These are phyloP conservation scores for Halictus rubicundus DNA, from an alignment of 1,140 invertebrate genomes.

Conservation along the genomic window DNA sequence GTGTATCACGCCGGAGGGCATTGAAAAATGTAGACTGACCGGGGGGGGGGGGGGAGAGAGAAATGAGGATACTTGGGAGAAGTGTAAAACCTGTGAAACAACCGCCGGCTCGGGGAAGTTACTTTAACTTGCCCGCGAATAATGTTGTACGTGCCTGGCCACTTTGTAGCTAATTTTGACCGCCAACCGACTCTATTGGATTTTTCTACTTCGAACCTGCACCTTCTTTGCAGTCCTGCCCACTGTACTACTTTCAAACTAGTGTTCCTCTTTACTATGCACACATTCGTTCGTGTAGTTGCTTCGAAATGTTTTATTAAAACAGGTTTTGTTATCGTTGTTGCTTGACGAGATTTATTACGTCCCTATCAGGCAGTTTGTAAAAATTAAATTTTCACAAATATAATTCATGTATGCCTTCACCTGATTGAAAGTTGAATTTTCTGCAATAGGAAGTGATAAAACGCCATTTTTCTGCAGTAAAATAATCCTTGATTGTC, in stretches of 20 bases:
- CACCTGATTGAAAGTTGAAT: too few relatives aligned
- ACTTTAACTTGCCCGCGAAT: neutral
- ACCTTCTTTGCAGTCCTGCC: neutral
- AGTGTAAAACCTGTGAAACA: neutral
- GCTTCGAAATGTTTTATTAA: too few relatives aligned
- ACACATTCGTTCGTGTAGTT: neutral
- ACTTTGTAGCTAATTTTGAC: neutral
- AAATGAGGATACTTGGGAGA: conserved; percentile 9
- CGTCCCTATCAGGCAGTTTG: too few relatives aligned
- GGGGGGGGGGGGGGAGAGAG: neutral
- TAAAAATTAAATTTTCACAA: too few relatives aligned
- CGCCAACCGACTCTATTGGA: neutral
- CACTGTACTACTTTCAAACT: neutral
- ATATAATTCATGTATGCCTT: too few relatives aligned
- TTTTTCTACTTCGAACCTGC: neutral
- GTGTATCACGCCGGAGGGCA: neutral
- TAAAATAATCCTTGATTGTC: too few relatives aligned
- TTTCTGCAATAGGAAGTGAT: too few relatives aligned
- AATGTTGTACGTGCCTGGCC: neutral
- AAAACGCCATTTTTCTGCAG: too few relatives aligned
- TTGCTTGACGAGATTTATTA: too few relatives aligned
- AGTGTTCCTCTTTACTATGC: neutral
- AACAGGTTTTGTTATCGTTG: too few relatives aligned
- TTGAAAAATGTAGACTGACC: conserved; percentile 20
- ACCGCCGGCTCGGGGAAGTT: neutral